Percentiles rank a stretch among this genome's conserved stretches.
Conservation (phyloP, 1,140 invertebrate species). For the Musca vetustissima region DNA sequence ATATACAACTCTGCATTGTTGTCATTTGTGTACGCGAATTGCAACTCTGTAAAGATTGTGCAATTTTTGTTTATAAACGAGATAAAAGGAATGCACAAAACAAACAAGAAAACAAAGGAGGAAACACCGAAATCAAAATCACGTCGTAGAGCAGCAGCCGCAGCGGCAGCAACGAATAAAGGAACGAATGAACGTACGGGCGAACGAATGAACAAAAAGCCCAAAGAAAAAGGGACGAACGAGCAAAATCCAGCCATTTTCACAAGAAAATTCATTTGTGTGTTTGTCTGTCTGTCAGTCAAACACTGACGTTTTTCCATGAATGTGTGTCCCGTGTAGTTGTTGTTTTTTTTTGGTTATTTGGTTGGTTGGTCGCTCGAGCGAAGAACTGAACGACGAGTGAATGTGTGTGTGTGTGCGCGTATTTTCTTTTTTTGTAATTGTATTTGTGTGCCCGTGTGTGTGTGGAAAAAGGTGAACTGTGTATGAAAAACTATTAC, state of each 20-base stretch:
- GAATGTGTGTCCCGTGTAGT: not conserved
- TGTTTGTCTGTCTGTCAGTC: not conserved
- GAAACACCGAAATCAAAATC: slow-evolving; percentile 10
- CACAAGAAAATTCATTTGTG: slow-evolving; percentile 14
- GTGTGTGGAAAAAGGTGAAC: slow-evolving; percentile 15
- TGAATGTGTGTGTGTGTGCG: too few species aligned
- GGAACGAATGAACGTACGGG: too few species aligned
- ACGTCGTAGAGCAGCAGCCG: slow-evolving; percentile 12
- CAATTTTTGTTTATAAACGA: slow-evolving; percentile 20
- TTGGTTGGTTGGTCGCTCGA: too few species aligned
- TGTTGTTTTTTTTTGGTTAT: too few species aligned
- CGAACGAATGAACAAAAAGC: not conserved
- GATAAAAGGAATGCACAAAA: slow-evolving; percentile 6
- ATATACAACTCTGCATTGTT: not conserved
- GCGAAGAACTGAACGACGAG: too few species aligned
- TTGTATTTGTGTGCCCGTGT: slow-evolving; percentile 1
- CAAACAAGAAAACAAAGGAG: slow-evolving; percentile 23
- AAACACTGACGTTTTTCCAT: slow-evolving; percentile 19
- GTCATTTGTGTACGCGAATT: not conserved
- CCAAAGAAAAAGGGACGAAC: not conserved
- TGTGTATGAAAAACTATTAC: slow-evolving; percentile 15
- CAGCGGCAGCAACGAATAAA: not conserved
- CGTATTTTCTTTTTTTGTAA: too few species aligned
- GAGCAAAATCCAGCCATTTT: slow-evolving; percentile 19
- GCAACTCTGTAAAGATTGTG: slow-evolving; percentile 17